Conservation (phyloP, 2,113 vertebrate genomes). For the Desmodus rotundus region DNA sequence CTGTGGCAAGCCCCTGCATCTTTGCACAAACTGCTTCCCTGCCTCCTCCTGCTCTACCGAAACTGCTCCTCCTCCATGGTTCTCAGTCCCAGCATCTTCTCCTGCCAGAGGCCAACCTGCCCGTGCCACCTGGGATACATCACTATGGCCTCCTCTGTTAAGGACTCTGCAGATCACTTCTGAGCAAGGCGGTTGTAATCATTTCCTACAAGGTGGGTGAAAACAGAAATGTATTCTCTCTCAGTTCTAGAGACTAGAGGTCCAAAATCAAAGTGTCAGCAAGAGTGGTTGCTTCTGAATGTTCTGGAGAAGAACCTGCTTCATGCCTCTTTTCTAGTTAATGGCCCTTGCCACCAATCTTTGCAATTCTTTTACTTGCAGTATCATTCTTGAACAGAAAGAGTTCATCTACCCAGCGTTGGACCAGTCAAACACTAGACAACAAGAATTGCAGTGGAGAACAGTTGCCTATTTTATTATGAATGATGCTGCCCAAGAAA, state of each 20-base stretch:
- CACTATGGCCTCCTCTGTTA: not conserved
- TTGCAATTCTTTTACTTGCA: not conserved
- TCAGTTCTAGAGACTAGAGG: not conserved
- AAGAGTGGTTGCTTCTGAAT: not conserved
- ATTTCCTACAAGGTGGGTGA: not conserved
- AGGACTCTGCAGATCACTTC: not conserved
- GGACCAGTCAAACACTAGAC: too few species aligned
- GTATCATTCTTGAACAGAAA: too few species aligned
- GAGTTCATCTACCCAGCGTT: too few species aligned
- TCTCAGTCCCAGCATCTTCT: not conserved
- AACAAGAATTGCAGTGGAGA: not conserved
- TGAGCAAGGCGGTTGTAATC: not conserved
- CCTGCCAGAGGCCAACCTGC: not conserved
- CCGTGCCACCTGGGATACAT: too few species aligned
- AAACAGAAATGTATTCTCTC: not conserved
- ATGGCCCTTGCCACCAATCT: too few species aligned
- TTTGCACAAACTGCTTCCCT: not conserved
- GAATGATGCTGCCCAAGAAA: not conserved
- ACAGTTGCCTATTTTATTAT: not conserved
- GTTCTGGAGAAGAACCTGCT: too few species aligned
- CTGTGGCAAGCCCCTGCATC: not conserved
- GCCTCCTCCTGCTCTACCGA: not conserved
- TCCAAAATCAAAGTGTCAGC: too few species aligned
- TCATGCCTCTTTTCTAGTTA: too few species aligned
- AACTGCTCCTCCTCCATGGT: not conserved